Evolutionary conservation across 2,888 invertebrate species (phyloP).

Genomic region (Nysson spinosus): DNA sequence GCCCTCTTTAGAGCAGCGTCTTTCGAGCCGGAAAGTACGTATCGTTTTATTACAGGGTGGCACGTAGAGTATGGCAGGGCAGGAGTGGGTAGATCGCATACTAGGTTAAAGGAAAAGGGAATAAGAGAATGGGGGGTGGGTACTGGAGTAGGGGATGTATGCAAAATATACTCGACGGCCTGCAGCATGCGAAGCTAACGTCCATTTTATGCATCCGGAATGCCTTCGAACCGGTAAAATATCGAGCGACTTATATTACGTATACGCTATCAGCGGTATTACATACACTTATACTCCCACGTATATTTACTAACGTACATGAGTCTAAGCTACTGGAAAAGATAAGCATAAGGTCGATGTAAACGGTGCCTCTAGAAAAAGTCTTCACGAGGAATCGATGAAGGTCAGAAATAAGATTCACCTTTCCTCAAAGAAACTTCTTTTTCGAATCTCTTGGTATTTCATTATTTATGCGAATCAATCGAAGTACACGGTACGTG

Average conservation of each 20-base stretch:
- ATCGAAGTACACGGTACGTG: too few species aligned
- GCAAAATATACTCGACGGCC: conserved; percentile 66
- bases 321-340: not conserved
- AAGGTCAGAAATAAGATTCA: too few species aligned
- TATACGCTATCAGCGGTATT: conserved; percentile 58
- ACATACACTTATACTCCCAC: conserved; percentile 32
- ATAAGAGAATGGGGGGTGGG: conserved; percentile 25
- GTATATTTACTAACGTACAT: conserved; percentile 1
- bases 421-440: too few species aligned
- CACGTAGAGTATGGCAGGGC: conserved; percentile 18
- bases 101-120: not conserved
- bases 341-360: conserved; percentile 17
- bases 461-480: too few species aligned
- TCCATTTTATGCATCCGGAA: conserved; percentile 73
- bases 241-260: conserved; percentile 69
- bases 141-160: conserved; percentile 54
- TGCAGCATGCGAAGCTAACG: conserved; percentile 68
- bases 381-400: not conserved
- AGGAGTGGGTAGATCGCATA: not conserved
- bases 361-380: conserved; percentile 7
- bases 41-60: conserved; percentile 59
- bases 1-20: conserved; percentile 14
- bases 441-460: too few species aligned
- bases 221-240: conserved; percentile 70
- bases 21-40: conserved; percentile 35